Percentiles rank a stretch among this genome's conserved stretches.
Evolutionary conservation across 2,797 vertebrate species (phyloP).

Genomic region (Hypotaenidia okinawae): DNA sequence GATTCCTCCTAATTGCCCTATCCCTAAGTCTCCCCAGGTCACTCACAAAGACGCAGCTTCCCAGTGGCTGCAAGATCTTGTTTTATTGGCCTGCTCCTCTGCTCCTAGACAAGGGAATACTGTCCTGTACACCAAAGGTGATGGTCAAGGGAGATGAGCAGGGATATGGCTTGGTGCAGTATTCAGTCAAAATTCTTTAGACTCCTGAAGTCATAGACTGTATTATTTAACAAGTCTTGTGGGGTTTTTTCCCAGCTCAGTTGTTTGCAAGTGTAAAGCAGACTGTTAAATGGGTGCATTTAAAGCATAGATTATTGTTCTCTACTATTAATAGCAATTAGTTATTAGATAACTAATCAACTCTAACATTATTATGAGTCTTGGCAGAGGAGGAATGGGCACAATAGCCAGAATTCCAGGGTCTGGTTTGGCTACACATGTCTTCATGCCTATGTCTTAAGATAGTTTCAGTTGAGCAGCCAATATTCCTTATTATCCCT

Average conservation of each 20-base stretch:
- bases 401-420: background rate
- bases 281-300: background rate
- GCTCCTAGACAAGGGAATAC: background rate
- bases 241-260: background rate
- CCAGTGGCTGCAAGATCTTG: background rate
- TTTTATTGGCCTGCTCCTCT: background rate
- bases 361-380: background rate
- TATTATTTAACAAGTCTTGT: background rate
- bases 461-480: background rate
- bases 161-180: background rate
- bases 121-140: background rate
- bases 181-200: background rate
- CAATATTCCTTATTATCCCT: background rate
- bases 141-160: background rate
- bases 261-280: background rate
- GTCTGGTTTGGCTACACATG: background rate
- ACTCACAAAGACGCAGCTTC: background rate
- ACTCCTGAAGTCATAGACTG: background rate
- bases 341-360: background rate
- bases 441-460: background rate
- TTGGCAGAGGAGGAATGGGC: background rate
- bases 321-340: background rate
- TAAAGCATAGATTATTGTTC: background rate
- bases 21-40: background rate
- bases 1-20: background rate